Percentiles rank a stretch among this genome's conserved stretches.
Evolutionary conservation across 2,113 vertebrate species (phyloP).

Genomic region (Amia ocellicauda): DNA sequence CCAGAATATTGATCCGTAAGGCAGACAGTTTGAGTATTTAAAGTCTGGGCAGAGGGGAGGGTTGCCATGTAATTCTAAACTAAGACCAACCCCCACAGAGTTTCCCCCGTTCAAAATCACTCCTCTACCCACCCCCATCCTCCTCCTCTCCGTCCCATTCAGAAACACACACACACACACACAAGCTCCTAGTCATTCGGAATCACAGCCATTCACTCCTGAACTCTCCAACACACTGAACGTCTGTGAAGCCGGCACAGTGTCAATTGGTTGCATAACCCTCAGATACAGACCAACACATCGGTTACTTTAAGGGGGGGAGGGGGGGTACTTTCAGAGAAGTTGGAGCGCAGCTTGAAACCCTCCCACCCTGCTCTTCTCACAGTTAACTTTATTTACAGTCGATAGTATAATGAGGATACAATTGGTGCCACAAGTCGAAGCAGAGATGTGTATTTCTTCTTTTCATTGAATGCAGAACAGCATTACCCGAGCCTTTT

Average conservation of each 20-base stretch:
- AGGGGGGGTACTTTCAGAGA: not conserved
- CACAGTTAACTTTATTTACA: too few relatives aligned
- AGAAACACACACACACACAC: slow-evolving; percentile 46
- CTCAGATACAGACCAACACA: not conserved
- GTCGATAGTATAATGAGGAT: too few relatives aligned
- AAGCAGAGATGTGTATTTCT: too few relatives aligned
- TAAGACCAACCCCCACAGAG: slow-evolving; percentile 70
- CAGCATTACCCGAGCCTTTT: not conserved
- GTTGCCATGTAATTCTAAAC: slow-evolving; percentile 75
- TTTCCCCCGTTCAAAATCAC: slow-evolving; percentile 35
- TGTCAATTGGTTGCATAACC: slow-evolving; percentile 13
- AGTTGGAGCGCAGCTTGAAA: not conserved
- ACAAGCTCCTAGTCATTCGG: not conserved
- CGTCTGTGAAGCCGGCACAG: not conserved
- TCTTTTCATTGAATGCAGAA: too few relatives aligned
- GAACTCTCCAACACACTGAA: not conserved
- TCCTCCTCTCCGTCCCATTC: slow-evolving; percentile 35
- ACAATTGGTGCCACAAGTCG: too few relatives aligned
- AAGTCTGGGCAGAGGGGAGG: slow-evolving; percentile 49
- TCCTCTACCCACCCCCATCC: slow-evolving; percentile 36
- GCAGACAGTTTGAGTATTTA: slow-evolving; percentile 66
- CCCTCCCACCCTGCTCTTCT: not conserved
- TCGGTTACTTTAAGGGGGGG: not conserved
- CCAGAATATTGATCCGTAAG: slow-evolving; percentile 28
- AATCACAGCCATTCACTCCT: not conserved